phyloP scores from a whole-genome alignment of 2,797 vertebrate species.

The Danio jaintianensis region DNA sequence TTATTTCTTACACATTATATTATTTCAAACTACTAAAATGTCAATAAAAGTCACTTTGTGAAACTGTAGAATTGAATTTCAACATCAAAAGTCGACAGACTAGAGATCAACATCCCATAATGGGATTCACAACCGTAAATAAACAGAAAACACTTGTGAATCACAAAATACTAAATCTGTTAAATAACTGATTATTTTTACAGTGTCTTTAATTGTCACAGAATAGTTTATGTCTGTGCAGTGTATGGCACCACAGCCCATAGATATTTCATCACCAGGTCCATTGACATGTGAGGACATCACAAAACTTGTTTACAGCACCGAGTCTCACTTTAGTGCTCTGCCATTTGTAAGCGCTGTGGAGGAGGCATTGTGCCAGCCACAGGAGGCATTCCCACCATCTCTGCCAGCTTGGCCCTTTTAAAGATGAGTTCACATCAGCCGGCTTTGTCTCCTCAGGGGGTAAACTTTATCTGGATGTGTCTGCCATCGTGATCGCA shows the following conservation, averaged over 20 bases:
- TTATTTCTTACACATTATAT: no score
- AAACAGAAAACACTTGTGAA: no score
- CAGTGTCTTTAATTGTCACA: no score
- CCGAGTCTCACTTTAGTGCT: neutral
- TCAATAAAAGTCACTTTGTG: no score
- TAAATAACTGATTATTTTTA: no score
- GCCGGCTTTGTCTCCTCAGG: conserved; percentile 23
- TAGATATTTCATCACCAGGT: neutral
- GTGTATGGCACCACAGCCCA: neutral
- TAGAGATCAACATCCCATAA: no score
- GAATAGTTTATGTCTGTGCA: no score
- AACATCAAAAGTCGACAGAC: no score
- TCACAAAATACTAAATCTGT: no score
- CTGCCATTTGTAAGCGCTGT: neutral
- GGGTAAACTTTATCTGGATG: conserved; percentile 40
- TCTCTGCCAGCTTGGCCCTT: conserved; percentile 15
- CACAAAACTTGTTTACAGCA: neutral
- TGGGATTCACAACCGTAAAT: no score
- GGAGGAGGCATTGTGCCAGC: neutral
- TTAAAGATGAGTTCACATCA: conserved; percentile 27
- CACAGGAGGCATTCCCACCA: conserved; percentile 2
- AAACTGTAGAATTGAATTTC: no score
- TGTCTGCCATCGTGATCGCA: conserved; percentile 32
- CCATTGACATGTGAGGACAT: neutral
- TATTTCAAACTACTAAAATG: no score